Conservation (phyloP, 2,113 vertebrate genomes). For the Megaptera novaeangliae region DNA sequence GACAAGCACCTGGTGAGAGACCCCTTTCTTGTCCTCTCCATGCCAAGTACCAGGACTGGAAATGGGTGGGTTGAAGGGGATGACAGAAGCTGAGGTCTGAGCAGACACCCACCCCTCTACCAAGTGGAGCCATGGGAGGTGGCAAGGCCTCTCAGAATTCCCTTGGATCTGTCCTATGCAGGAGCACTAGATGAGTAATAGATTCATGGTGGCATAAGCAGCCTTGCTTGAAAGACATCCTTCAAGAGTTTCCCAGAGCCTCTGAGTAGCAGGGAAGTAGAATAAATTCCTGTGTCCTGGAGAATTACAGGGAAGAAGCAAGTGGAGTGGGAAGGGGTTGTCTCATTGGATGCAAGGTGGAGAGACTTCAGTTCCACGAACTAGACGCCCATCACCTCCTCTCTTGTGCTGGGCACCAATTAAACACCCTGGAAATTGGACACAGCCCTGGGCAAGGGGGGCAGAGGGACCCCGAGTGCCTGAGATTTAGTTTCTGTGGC, state of each 20-base stretch:
- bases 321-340: neutral
- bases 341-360: neutral
- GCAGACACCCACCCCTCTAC: neutral
- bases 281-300: neutral
- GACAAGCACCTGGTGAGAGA: neutral
- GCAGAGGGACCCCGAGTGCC: neutral
- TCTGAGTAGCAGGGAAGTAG: neutral
- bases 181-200: neutral
- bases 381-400: neutral
- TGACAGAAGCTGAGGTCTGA: neutral
- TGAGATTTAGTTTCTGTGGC: neutral
- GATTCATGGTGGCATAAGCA: neutral
- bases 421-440: neutral
- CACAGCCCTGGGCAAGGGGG: neutral
- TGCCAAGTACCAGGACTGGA: neutral
- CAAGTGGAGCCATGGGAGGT: neutral
- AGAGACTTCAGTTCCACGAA: neutral
- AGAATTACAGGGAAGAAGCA: neutral
- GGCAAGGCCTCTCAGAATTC: neutral
- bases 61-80: neutral
- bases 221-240: neutral
- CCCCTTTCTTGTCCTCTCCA: neutral
- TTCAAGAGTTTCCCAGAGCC: neutral
- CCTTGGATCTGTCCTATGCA: fast-evolving
- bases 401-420: neutral